Evolutionary conservation across 2,888 invertebrate genomes (phyloP).

Genomic region (Eupeodes latifasciatus): DNA sequence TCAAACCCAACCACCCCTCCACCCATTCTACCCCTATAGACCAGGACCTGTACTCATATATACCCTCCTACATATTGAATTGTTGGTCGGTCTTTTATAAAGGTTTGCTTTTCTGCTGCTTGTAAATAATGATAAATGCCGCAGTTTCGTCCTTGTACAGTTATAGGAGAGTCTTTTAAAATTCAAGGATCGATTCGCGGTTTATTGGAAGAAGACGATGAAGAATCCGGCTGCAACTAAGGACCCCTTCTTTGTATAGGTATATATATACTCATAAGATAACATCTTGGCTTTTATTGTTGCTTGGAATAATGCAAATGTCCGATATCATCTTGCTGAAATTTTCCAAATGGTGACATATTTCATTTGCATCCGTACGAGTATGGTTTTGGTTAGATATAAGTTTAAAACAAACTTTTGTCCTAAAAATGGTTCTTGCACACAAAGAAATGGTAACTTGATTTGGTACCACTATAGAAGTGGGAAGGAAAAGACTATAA

Average conservation of each 20-base stretch:
- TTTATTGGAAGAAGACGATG: slow-evolving; percentile 45
- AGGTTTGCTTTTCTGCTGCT: slow-evolving; percentile 27
- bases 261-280: too few species aligned
- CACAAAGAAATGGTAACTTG: not conserved
- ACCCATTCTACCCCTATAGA: not conserved
- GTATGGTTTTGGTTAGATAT: slow-evolving; percentile 30
- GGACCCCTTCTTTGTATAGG: not conserved
- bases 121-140: slow-evolving; percentile 72
- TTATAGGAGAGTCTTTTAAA: slow-evolving; percentile 60
- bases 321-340: slow-evolving; percentile 71
- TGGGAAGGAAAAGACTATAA: not conserved
- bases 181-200: slow-evolving; percentile 74
- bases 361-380: slow-evolving; percentile 69
- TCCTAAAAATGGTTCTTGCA: not conserved
- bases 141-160: slow-evolving; percentile 45
- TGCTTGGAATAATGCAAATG: slow-evolving; percentile 61
- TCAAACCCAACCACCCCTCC: too few species aligned
- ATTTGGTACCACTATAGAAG: not conserved
- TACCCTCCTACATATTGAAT: slow-evolving; percentile 30
- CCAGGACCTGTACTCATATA: not conserved
- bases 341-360: slow-evolving; percentile 65
- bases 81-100: slow-evolving; percentile 51
- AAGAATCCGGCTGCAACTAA: slow-evolving; percentile 21
- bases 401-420: slow-evolving; percentile 62
- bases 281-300: not conserved